These are phyloP conservation scores for Acanthiza pusilla DNA, from an alignment of 2,797 vertebrate species.

Conservation along the genomic window DNA sequence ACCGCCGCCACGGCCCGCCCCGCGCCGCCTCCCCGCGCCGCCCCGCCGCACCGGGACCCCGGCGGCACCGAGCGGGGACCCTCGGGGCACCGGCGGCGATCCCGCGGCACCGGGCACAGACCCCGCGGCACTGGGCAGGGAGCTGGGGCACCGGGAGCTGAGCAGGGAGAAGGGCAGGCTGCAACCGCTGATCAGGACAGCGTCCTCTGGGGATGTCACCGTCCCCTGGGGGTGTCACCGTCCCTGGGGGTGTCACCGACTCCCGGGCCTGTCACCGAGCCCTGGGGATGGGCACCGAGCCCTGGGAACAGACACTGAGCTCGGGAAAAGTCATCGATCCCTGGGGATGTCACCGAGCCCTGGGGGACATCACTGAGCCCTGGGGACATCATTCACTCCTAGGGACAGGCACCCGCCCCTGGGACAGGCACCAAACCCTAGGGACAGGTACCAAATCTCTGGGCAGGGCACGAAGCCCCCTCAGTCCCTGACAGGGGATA, in stretches of 20 bases:
- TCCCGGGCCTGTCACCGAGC: neutral
- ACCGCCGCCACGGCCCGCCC: neutral
- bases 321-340: neutral
- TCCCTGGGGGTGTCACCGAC: neutral
- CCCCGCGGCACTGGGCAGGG: neutral
- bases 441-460: neutral
- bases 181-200: neutral
- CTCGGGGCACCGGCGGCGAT: neutral
- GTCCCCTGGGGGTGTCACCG: neutral
- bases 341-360: neutral
- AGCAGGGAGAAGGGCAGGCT: neutral
- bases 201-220: neutral
- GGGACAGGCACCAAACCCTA: accelerated
- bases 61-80: neutral
- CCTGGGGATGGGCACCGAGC: accelerated
- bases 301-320: neutral
- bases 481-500: accelerated
- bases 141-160: neutral
- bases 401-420: neutral
- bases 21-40: neutral
- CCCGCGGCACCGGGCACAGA: neutral
- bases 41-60: neutral
- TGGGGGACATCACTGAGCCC: neutral
- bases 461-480: neutral
- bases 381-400: neutral